phyloP scores from a whole-genome alignment of 2,113 vertebrate genomes.

The Neodontobutis hainanensis region DNA sequence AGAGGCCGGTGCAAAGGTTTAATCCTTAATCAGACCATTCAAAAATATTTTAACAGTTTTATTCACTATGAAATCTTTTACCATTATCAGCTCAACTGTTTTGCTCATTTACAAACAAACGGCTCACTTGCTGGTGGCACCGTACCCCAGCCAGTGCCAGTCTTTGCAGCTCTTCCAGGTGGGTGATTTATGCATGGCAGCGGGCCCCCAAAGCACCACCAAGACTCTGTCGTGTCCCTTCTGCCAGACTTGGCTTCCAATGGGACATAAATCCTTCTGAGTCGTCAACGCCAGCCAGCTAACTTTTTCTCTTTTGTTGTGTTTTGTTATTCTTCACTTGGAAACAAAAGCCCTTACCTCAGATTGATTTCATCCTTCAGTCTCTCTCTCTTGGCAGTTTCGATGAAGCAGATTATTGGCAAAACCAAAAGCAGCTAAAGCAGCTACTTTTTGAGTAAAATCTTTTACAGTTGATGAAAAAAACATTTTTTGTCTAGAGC shows the following conservation, averaged over 20 bases:
- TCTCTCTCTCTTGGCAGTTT: conserved; percentile 15
- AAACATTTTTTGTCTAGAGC: conserved; percentile 20
- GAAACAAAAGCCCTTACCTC: conserved; percentile 16
- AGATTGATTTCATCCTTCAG: conserved; percentile 24
- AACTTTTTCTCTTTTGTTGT: conserved; percentile 39
- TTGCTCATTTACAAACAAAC: conserved; percentile 59
- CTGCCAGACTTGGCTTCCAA: conserved; percentile 63
- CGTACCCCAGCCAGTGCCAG: conserved; percentile 52
- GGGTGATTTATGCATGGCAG: conserved; percentile 71
- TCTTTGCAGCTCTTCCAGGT: conserved; percentile 66
- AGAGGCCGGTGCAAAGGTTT: conserved; percentile 27
- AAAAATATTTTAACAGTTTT: background rate
- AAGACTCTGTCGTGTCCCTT: conserved; percentile 55
- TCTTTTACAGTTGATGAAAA: conserved; percentile 20
- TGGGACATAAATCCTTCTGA: conserved; percentile 64
- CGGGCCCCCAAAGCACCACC: conserved; percentile 54
- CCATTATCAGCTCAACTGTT: conserved; percentile 49
- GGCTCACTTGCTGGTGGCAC: conserved; percentile 35
- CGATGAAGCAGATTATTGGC: conserved; percentile 6
- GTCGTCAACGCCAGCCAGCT: conserved; percentile 22
- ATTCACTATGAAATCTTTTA: conserved; percentile 23
- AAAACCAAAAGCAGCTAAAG: background rate
- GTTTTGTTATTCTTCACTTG: conserved; percentile 22
- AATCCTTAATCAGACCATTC: background rate
- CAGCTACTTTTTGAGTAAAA: background rate